phyloP scores from a whole-genome alignment of 2,888 invertebrate species.

The Ichneumoninae sp. region DNA sequence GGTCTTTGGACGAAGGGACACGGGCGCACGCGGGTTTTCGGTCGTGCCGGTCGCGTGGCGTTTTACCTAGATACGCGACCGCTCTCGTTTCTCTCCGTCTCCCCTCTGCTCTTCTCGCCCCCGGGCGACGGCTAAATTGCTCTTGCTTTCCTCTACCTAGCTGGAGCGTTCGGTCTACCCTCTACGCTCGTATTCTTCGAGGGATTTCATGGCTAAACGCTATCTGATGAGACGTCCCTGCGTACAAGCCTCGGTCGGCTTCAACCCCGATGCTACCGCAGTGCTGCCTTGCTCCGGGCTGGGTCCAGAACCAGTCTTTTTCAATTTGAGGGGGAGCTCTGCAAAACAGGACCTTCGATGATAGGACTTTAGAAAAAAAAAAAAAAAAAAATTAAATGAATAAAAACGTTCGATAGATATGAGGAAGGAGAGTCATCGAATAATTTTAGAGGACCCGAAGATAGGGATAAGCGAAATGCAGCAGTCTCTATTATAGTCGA shows the following conservation, averaged over 20 bases:
- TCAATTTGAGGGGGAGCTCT: not conserved
- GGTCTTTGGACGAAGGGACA: slow-evolving; percentile 72
- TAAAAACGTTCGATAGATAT: not conserved
- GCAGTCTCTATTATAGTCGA: not conserved
- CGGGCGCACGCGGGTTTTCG: slow-evolving; percentile 66
- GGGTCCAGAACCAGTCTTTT: not conserved
- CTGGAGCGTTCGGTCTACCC: slow-evolving; percentile 2
- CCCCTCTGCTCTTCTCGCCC: slow-evolving; percentile 1
- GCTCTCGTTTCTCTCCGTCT: slow-evolving; percentile 25
- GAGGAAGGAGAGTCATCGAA: too few relatives aligned
- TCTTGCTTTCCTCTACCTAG: slow-evolving; percentile 21
- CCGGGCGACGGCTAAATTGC: not conserved
- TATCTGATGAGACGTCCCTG: slow-evolving; percentile 81
- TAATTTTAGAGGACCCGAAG: not conserved
- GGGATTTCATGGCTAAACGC: slow-evolving; percentile 76
- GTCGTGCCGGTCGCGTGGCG: slow-evolving; percentile 81
- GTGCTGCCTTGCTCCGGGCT: not conserved
- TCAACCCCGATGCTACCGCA: slow-evolving; percentile 17
- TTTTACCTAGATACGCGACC: slow-evolving; percentile 68
- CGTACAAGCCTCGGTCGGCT: slow-evolving; percentile 65
- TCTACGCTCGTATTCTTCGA: slow-evolving; percentile 55
- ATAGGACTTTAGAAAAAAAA: not conserved
- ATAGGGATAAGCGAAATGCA: not conserved
- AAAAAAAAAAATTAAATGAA: not conserved
- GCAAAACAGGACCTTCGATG: not conserved